A percentile compares a stretch with the other conserved stretches of the same genome.
These are phyloP conservation scores for Synergus itoensis DNA, from an alignment of 2,888 invertebrate genomes.

Conservation along the genomic window DNA sequence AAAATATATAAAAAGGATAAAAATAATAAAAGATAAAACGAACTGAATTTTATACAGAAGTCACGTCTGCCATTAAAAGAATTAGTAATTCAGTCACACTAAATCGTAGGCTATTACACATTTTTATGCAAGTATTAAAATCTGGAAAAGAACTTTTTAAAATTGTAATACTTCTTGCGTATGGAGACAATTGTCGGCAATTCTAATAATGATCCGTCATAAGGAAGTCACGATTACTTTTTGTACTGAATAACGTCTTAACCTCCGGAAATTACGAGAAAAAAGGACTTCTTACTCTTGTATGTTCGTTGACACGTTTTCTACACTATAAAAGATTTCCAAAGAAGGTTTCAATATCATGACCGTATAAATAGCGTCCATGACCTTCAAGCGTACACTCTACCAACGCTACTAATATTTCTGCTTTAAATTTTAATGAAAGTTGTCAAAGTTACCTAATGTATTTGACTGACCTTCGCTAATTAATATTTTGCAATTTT, in stretches of 20 bases:
- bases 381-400: background rate
- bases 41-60: background rate
- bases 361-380: background rate
- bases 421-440: background rate
- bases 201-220: no score
- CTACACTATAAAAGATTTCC: background rate
- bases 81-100: background rate
- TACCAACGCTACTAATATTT: background rate
- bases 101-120: background rate
- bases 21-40: background rate
- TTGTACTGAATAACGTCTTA: background rate
- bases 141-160: background rate
- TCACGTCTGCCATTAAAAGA: background rate
- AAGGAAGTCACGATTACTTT: no score
- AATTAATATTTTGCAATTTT: no score
- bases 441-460: background rate
- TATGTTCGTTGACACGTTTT: background rate
- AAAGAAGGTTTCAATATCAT: background rate
- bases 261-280: background rate
- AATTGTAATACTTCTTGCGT: background rate
- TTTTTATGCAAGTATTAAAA: background rate
- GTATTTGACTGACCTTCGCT: no score
- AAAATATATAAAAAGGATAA: no score
- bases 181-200: background rate
- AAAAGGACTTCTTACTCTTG: background rate